Evolutionary conservation across 92 coral and sea anemone species (phyloP), one percentile per base, ranked within the genome.

Genomic region (Phenganax marumi): DNA sequence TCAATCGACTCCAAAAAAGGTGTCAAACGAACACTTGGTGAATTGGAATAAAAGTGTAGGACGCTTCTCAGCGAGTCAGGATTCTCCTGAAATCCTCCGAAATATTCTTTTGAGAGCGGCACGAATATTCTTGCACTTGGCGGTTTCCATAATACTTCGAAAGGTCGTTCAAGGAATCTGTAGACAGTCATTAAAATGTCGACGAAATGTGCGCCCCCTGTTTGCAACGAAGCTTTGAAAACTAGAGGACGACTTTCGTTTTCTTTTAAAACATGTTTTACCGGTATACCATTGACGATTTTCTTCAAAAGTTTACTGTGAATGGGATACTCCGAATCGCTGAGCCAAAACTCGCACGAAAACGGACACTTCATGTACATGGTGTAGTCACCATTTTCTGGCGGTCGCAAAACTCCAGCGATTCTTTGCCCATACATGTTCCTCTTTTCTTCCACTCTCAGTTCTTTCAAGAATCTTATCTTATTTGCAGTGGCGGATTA

Each of bases 291-390:
- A 22, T 60, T 25, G 24, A 87, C 90, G n/a, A 72, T 80, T 73
- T 89, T 89, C 25, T 90, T 88, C 13, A 86, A 18, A n/a, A 93
- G 81, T 17, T 73, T 74, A 60, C 88, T 89, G 33, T 85, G 75
- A 22, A 51, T 53, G 12, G 86, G 87, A 33, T 87, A 88, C 21
- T 56, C 71, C 51, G 82, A 70, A 49, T 33, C 70, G 22, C 97
- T 87, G 8, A 93, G 70, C 95, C 95, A 93, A 17, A 93, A 65
- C 68, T 93, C 97, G 12, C 91, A 90, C 76, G 87, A 81, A 6
- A 79, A 79, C 57, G 74, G 84, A 13, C 95, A 89, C 18, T 83
- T 61, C 12, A 93, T 79, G 57, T 68, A 50, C 62, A 93, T 87
- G 5, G 79, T 48, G n/a, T 89, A 89, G 7, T 26, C 18, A 22